Conservation (phyloP, 1,140 invertebrate species). For the Theocolax elegans region DNA sequence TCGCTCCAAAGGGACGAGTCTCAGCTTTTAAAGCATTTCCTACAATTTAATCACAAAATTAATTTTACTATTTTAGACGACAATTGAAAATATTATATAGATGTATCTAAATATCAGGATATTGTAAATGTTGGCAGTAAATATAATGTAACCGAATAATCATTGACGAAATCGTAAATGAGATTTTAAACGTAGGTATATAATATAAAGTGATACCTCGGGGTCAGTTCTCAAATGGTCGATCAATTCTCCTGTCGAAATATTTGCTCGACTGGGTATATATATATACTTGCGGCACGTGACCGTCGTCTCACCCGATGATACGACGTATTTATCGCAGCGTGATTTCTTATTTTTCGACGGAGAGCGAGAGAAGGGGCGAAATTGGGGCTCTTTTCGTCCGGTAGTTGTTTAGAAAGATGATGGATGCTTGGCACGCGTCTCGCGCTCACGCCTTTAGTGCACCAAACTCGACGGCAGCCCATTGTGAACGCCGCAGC, state of each 20-base stretch:
- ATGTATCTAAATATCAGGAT: no score
- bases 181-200: no score
- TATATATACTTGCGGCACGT: slow-evolving; percentile 53
- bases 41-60: no score
- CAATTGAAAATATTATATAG: no score
- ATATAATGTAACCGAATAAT: no score
- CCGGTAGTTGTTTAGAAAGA: slow-evolving; percentile 59
- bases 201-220: no score
- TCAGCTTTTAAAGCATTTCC: no score
- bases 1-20: no score
- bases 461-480: no score
- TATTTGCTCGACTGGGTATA: slow-evolving; percentile 42
- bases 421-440: slow-evolving; percentile 67
- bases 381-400: slow-evolving; percentile 22
- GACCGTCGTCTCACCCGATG: slow-evolving; percentile 53
- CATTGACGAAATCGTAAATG: no score
- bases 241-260: slow-evolving; percentile 54
- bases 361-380: slow-evolving; percentile 27
- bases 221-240: slow-evolving; percentile 37
- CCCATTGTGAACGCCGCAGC: slow-evolving; percentile 37
- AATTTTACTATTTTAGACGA: no score
- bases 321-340: slow-evolving; percentile 54
- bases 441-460: slow-evolving; percentile 59
- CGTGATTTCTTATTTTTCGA: slow-evolving; percentile 47
- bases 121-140: no score